Base-by-base conservation (phyloP, 2,888 invertebrate genomes). In the Clepsis dumicolana region DNA sequence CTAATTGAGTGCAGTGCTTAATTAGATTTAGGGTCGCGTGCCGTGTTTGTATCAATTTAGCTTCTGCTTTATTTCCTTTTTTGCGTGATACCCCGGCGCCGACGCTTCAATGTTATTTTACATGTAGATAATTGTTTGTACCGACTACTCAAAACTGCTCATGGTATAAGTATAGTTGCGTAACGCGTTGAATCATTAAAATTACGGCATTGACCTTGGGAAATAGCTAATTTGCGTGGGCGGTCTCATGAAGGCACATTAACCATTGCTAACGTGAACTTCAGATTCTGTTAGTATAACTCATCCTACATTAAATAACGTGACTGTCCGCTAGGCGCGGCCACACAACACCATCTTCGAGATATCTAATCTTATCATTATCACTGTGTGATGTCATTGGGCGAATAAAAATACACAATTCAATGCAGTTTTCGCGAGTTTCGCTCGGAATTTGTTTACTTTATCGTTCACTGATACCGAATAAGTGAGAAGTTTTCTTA, bases 301-400 rank as follows among this genome's bases (percentile, higher is more conserved):
- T 52, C 24, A 29, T 16, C 25, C 24, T 59, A 64, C 38, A 68
- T 56, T 54, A 60, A 68, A 68, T 32, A 62, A 53, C 60, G 27
- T 56, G 18, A 25, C 16, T 10, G 35, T 27, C 38, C 38, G 73
- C 78, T 78, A 83, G 86, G 87, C 74, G 87, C 78, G 84, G 82
- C 80, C 78, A 76, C 77, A 78, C 75, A 77, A 18, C 18, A 78
- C 73, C 60, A 64, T 74, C 82, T 83, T 81, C 76, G 79, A 80
- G 79, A 73, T 78, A 88, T 89, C 88, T 87, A 80, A 91, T 91
- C 91, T 90, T 87, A 89, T 90, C 88, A 73, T 72, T 87, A 90
- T 90, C 88, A 73, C 72, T 64, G 73, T 70, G 76, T 89, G 88
- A 91, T 86, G 87, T 88, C 89, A 89, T 80, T 77, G 70, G 71